phyloP scores from a whole-genome alignment of 2,888 invertebrate species.

The Dastarcus helophoroides region DNA sequence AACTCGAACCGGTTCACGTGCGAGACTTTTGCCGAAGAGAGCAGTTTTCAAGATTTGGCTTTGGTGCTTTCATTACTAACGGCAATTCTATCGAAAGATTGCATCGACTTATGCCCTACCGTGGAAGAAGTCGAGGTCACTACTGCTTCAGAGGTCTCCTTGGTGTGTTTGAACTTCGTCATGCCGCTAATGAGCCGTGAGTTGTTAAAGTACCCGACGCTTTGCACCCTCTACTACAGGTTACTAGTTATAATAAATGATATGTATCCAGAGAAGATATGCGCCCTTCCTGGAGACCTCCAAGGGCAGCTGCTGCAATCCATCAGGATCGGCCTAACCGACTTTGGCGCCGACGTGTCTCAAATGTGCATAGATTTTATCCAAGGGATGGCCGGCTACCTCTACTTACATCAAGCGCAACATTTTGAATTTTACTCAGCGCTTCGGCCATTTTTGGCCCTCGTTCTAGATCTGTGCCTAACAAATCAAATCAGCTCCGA shows the following conservation, averaged over 20 bases:
- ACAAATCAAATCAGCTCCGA: conserved; percentile 55
- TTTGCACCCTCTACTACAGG: conserved; percentile 52
- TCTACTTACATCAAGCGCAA: conserved; percentile 30
- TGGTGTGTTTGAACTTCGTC: conserved; percentile 58
- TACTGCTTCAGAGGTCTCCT: conserved; percentile 49
- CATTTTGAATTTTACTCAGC: conserved; percentile 25
- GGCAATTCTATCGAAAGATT: conserved; percentile 35
- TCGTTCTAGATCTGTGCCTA: conserved; percentile 52
- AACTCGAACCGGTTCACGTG: conserved; percentile 51
- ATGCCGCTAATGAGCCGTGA: conserved; percentile 63
- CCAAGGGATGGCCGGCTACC: conserved; percentile 40
- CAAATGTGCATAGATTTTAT: conserved; percentile 49
- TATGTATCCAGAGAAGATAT: conserved; percentile 52
- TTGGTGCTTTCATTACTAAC: conserved; percentile 66
- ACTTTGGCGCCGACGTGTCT: conserved; percentile 46
- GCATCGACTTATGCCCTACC: conserved; percentile 30
- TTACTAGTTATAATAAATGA: conserved; percentile 55
- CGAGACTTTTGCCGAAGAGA: conserved; percentile 60
- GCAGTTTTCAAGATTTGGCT: conserved; percentile 61
- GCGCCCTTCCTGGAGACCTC: conserved; percentile 39
- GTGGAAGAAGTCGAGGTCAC: conserved; percentile 25
- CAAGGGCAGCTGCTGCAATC: conserved; percentile 44
- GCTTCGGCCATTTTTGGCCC: conserved; percentile 39
- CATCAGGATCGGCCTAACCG: conserved; percentile 47
- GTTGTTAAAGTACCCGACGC: conserved; percentile 55